A percentile compares a stretch with the other conserved stretches of the same genome.
Evolutionary conservation across 2,888 invertebrate genomes (phyloP).

Genomic region (Andrena praecox): DNA sequence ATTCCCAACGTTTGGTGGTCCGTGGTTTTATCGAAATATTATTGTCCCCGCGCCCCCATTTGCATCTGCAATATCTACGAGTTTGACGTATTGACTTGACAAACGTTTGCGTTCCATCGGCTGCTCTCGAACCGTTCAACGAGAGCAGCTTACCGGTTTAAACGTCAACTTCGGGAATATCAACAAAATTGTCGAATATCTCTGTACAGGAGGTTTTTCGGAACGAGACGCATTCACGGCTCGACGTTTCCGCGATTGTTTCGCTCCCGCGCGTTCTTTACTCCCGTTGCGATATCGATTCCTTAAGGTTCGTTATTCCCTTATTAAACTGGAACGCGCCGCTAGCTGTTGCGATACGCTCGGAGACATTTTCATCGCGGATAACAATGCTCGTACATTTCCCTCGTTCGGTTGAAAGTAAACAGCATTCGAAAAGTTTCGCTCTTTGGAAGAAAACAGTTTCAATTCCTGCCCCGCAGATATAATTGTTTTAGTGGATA

Average conservation of each 20-base stretch:
- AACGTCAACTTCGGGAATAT: not conserved
- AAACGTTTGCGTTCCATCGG: slow-evolving; percentile 21
- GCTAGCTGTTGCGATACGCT: too few species aligned
- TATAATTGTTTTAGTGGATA: too few species aligned
- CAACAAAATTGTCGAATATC: not conserved
- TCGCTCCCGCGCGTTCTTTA: not conserved
- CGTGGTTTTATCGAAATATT: slow-evolving; percentile 17
- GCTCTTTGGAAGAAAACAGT: too few species aligned
- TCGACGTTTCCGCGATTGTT: not conserved
- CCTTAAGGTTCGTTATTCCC: too few species aligned
- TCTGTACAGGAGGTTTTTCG: not conserved
- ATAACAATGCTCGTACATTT: too few species aligned
- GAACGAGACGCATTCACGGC: not conserved
- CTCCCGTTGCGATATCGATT: not conserved
- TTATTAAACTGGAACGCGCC: too few species aligned
- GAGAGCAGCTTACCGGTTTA: slow-evolving; percentile 18
- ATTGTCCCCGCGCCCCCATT: not conserved
- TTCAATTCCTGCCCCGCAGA: too few species aligned
- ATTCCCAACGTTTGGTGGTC: not conserved
- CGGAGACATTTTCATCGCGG: too few species aligned
- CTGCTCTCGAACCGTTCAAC: slow-evolving; percentile 12
- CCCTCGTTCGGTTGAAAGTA: too few species aligned
- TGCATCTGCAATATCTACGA: slow-evolving; percentile 11
- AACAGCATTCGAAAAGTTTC: too few species aligned
- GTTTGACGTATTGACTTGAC: slow-evolving; percentile 21